phyloP scores from a whole-genome alignment of 2,797 vertebrate species.

The Tamandua tetradactyla region DNA sequence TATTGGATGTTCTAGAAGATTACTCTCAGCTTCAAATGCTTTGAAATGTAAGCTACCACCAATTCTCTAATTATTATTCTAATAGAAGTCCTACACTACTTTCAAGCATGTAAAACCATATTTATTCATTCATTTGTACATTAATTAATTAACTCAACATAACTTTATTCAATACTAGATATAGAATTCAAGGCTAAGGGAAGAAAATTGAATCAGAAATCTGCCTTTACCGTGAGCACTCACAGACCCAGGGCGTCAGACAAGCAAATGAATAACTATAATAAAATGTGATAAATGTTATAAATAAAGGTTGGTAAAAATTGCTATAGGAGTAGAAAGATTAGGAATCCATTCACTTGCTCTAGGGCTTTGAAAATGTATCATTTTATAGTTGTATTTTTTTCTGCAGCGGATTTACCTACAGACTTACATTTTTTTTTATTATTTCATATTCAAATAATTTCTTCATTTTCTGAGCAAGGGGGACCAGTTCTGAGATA shows the following conservation, averaged over 20 bases:
- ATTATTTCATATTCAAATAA: constrained; percentile 43
- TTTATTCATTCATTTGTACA: constrained; percentile 12
- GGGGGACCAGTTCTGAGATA: background rate
- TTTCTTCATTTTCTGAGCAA: background rate
- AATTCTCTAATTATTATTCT: background rate
- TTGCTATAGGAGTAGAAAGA: background rate
- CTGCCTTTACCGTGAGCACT: background rate
- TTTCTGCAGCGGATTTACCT: background rate
- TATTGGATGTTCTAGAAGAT: background rate
- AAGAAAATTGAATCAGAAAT: constrained; percentile 52
- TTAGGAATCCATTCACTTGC: constrained; percentile 27
- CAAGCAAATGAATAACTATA: constrained; percentile 43
- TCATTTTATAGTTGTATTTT: background rate
- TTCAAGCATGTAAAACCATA: background rate
- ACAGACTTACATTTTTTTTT: background rate
- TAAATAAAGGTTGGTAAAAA: background rate
- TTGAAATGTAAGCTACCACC: background rate
- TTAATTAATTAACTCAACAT: constrained; percentile 8
- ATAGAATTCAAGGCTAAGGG: background rate
- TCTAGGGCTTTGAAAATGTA: background rate
- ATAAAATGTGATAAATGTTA: constrained; percentile 40
- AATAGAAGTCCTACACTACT: background rate
- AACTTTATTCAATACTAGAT: background rate
- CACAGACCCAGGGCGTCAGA: background rate
- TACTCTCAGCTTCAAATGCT: background rate